Base-by-base conservation (phyloP, 2,113 vertebrate species). In the Odontesthes bonariensis region DNA sequence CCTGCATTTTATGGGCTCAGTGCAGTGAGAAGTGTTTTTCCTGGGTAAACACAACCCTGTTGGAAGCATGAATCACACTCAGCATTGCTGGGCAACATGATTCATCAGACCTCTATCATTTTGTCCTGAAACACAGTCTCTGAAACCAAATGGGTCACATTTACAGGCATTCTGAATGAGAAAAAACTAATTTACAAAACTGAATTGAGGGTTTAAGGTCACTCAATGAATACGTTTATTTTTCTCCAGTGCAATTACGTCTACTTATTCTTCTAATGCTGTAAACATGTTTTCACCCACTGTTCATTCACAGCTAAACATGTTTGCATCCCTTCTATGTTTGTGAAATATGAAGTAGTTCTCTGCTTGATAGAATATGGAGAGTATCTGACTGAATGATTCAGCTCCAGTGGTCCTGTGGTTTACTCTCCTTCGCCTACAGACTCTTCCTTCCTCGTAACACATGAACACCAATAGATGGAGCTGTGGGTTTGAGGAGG, bases 401-500 rank as follows among this genome's bases (percentile, higher is more conserved):
- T 77, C 71, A 53, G 35, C 46, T 68, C 59, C 73, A 8, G 58
- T 27, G 40, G 53, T 35, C 65, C 51, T 17, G 35, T 56, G 49
- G 27, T 69, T 64, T 47, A 20, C 46, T 60, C 70, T 81, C 62
- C 60, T 31, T 77, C 42, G 27, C 67, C 67, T 62, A 3, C 72
- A 67, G 49, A 63, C 53, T 51, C 38, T 1, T 32, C 31, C 44
- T 3, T 32, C 31, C 44, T 3, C 70, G 51, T 75, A 31, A 58
- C 85, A 8, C 69, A 9, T 32, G 44, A 51, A 84, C 47, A n/a
- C 91, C 92, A 53, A 89, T 90, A 91, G 91, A 87, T 87, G 92
- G 92, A 84, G 89, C 91, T 91, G 91, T 92, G 92, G 91, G 68
- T 92, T 92, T 61, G 77, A 82, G 83, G 82, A 88, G 89, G 63